Base-by-base conservation (phyloP, 2,888 invertebrate genomes). In the Tetanocera ferruginea region DNA sequence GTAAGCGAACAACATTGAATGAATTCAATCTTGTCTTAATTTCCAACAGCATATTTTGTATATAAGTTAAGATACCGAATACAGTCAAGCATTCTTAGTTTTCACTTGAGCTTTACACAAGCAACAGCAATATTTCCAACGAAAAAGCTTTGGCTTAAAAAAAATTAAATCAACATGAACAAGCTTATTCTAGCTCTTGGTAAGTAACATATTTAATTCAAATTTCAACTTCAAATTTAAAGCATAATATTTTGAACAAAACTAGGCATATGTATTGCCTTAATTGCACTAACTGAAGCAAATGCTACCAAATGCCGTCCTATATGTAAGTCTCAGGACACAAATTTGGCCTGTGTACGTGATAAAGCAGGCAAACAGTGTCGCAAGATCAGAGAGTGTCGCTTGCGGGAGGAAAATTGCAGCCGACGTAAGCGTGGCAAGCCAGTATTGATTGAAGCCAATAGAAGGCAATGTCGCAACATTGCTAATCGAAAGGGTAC, bases 331-430 rank as follows among this genome's bases (percentile, higher is more conserved):
- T 14, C n/a, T 49, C 11, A 14, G 3, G 17, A 52, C 8, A 80
- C 78, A 62, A 52, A 25, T 1, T 57, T 82, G 5, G 77, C 82
- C 1, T 87, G 87, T 73, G 76, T 81, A 0, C 78, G 84, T 19
- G 81, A 84, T 37, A 51, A 66, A 1, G 70, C 55, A 0, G 80
- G 77, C 19, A 80, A 82, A 25, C 57, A 64, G 14, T 86, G 81
- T n/a, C 82, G 83, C 78, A 83, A 81, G 60, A 67, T 83, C n/a
- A 77, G 79, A 0, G 77, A 83, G 23, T 87, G 87, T 71, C 79
- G 78, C 0, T 43, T 87, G 17, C 81, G 83, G 3, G 84, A 87
- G 55, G 75, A 81, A 57, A 87, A 87, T 77, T 87, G 87, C 37
- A 25, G 31, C 14, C 80, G 76, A 0, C 19, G 64, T 14, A 64